Base-by-base conservation (phyloP, 2,888 invertebrate species). In the Drosophila atroscutellata region DNA sequence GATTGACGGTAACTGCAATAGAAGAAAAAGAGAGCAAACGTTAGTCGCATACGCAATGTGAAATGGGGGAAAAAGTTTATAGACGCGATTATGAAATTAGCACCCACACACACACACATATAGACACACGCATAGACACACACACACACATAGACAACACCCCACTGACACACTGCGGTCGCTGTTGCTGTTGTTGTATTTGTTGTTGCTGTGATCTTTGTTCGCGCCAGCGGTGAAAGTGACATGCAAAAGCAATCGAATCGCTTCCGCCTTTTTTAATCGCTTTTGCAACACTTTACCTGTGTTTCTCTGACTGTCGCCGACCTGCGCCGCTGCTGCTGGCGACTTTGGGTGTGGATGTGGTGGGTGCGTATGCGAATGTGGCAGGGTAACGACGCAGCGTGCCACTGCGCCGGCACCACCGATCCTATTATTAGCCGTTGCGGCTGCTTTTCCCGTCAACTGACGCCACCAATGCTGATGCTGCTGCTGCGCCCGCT, bases 1-100 rank as follows among this genome's bases (percentile, higher is more conserved):
- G 95, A 84, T 96, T 96, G 90, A 97, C 96, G 91, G 97, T 97
- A 92, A 98, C 98, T 98, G 95, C 75, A 97, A 97, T 92, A 28
- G 49, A 56, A 63, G 26, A 37, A 45, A 50, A 65, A 59, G 57
- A 84, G 77, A 74, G 60, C 58, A 81, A 58, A 60, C 62, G 55
- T 77, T 64, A 65, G 52, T 59, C 30, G 39, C 45, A 62, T 59
- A 61, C 28, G 52, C 52, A 68, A 70, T 60, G 20, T 24, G 54
- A 45, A 51, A 76, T 28, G 13, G 52, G 28, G 42, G 61, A 30
- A 51, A 52, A 54, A 59, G 47, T 57, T 66, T 42, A 50, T 42
- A 50, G 64, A 50, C 42, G 24, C 62, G 67, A 85, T 82, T 80
- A 81, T 75, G 73, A 86, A 83, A 89, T 86, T 73, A 80, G 62